Evolutionary conservation across 2,888 invertebrate genomes (phyloP).

Genomic region (Callyntrura guangdongensis): DNA sequence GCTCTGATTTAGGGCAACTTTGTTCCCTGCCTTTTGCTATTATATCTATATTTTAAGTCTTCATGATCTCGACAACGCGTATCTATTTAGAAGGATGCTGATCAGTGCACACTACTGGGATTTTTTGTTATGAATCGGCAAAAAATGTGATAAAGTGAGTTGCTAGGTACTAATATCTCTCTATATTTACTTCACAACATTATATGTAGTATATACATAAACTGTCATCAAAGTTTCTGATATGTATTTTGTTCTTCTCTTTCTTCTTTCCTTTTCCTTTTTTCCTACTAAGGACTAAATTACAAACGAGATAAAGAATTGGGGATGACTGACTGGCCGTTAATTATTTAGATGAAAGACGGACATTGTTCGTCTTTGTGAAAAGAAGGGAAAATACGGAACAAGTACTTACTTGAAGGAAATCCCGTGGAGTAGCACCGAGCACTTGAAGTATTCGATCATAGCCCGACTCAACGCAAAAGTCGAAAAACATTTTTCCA

Average conservation of each 20-base stretch:
- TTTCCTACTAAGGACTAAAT: neutral
- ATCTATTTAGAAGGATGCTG: too few relatives aligned
- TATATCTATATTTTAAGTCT: too few relatives aligned
- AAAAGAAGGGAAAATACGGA: constrained; percentile 27
- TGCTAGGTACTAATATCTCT: too few relatives aligned
- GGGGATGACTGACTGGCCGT: constrained; percentile 28
- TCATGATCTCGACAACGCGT: too few relatives aligned
- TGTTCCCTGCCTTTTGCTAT: too few relatives aligned
- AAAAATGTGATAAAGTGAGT: too few relatives aligned
- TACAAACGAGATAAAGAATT: constrained; percentile 43
- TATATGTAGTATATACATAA: too few relatives aligned
- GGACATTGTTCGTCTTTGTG: constrained; percentile 24
- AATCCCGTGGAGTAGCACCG: constrained; percentile 97
- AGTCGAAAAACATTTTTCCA: constrained; percentile 98
- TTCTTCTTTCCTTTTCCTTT: neutral
- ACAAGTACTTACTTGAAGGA: constrained; percentile 91
- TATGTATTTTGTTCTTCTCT: constrained; percentile 1
- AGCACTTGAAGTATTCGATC: constrained; percentile 97
- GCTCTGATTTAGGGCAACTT: too few relatives aligned
- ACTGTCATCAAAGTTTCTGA: neutral
- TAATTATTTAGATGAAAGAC: constrained; percentile 42
- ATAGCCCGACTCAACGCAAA: constrained; percentile 98
- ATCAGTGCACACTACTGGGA: too few relatives aligned
- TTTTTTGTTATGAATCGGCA: too few relatives aligned
- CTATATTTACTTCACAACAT: too few relatives aligned